phyloP scores from a whole-genome alignment of 2,888 invertebrate genomes.

The Galeopsomyia nigrocyanea region DNA sequence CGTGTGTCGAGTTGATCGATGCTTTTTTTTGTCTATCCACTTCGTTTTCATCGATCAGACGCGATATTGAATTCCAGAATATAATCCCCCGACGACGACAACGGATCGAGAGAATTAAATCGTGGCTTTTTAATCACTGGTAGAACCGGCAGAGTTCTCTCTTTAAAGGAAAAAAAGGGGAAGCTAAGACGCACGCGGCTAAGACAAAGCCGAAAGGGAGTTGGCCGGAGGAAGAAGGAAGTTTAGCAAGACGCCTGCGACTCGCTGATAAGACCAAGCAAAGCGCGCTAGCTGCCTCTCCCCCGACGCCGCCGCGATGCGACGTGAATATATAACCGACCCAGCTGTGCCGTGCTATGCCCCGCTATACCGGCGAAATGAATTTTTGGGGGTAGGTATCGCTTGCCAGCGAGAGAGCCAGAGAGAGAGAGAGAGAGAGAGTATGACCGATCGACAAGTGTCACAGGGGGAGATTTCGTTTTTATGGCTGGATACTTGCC shows the following conservation, averaged over 20 bases:
- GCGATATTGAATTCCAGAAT: too few relatives aligned
- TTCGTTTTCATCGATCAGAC: too few relatives aligned
- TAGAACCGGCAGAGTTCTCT: too few relatives aligned
- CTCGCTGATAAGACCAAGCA: slow-evolving; percentile 57
- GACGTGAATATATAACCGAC: slow-evolving; percentile 52
- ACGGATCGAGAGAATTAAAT: too few relatives aligned
- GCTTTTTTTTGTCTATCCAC: slow-evolving; percentile 9
- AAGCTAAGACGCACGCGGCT: neutral
- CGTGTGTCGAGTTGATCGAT: slow-evolving; percentile 29
- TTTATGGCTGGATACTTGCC: too few relatives aligned
- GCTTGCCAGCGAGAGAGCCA: neutral
- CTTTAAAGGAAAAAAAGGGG: neutral
- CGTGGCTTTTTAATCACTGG: too few relatives aligned
- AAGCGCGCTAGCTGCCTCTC: slow-evolving; percentile 38
- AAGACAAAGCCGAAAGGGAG: neutral
- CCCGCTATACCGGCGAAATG: slow-evolving; percentile 37
- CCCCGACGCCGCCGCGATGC: slow-evolving; percentile 30
- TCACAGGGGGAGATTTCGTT: too few relatives aligned
- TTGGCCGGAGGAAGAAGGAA: slow-evolving; percentile 19
- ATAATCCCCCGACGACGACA: too few relatives aligned
- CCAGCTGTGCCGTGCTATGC: too few relatives aligned
- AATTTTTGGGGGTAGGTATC: slow-evolving; percentile 35
- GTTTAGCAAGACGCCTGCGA: slow-evolving; percentile 53
- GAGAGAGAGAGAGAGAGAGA: too few relatives aligned
- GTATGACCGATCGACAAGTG: too few relatives aligned